These are phyloP conservation scores for Tryphoninae sp. DNA, from an alignment of 2,888 invertebrate genomes.

Conservation along the genomic window DNA sequence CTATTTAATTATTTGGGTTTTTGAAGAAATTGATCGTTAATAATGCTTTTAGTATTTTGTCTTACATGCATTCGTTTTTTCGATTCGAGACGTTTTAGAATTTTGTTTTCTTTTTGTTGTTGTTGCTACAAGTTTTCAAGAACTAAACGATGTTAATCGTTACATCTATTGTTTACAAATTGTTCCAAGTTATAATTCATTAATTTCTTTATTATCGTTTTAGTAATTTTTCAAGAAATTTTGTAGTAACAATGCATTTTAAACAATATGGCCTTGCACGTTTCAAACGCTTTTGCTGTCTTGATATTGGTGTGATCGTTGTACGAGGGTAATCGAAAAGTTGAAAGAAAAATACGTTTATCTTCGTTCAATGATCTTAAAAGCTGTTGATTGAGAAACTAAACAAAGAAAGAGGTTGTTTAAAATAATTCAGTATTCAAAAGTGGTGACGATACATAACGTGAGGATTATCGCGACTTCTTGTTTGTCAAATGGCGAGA, in stretches of 20 bases:
- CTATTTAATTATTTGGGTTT: constrained; percentile 20
- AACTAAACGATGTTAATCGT: too few species aligned
- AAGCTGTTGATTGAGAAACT: not conserved
- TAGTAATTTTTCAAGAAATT: not conserved
- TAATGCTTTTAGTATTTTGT: too few species aligned
- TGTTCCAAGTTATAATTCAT: too few species aligned
- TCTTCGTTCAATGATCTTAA: constrained; percentile 15
- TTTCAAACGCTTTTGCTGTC: constrained; percentile 25
- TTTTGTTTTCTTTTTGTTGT: too few species aligned
- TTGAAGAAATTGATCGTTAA: not conserved
- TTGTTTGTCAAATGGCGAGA: constrained; percentile 57
- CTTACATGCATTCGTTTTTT: too few species aligned
- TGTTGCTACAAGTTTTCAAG: too few species aligned
- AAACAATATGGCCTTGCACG: constrained; percentile 32
- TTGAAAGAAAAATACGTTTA: not conserved
- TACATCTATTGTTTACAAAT: too few species aligned
- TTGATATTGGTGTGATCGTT: constrained; percentile 7
- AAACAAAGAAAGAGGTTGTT: not conserved
- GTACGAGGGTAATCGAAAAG: constrained; percentile 3
- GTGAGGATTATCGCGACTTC: constrained; percentile 24
- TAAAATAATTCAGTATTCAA: not conserved
- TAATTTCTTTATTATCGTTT: too few species aligned
- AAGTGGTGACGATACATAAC: not conserved
- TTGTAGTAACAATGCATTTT: not conserved
- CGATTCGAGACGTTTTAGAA: too few species aligned